Percentiles rank a stretch among this genome's conserved stretches.
phyloP scores from a whole-genome alignment of 1,140 invertebrate species.

The Bombus terrestris region DNA sequence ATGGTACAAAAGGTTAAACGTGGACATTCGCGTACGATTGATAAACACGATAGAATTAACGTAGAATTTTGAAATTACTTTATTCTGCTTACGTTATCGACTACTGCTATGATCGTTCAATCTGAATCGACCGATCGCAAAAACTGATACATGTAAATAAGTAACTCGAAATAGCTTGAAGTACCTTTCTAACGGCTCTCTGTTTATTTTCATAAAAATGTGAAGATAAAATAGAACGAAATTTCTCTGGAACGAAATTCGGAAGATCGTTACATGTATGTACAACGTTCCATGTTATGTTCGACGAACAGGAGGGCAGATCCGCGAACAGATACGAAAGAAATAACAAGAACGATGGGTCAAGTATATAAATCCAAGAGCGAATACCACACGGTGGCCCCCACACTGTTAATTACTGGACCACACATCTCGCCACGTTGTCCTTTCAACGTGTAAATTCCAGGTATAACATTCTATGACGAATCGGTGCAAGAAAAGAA shows the following conservation, averaged over 20 bases:
- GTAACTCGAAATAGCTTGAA: background rate
- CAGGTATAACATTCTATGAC: slow-evolving; percentile 82
- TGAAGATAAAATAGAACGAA: background rate
- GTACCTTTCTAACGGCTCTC: background rate
- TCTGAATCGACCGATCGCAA: too few species aligned
- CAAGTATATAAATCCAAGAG: slow-evolving; percentile 50
- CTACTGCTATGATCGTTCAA: too few species aligned
- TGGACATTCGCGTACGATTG: too few species aligned
- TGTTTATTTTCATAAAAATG: background rate
- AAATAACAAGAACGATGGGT: slow-evolving; percentile 30
- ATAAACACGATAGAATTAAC: too few species aligned
- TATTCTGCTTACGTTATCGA: too few species aligned
- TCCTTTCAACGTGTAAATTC: slow-evolving; percentile 74
- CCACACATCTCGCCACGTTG: slow-evolving; percentile 77
- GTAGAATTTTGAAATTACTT: too few species aligned
- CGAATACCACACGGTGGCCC: slow-evolving; percentile 39
- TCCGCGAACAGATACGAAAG: slow-evolving; percentile 6
- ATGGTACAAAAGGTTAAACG: background rate
- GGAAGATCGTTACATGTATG: background rate
- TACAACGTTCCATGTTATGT: background rate
- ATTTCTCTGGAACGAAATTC: background rate
- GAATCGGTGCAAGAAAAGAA: slow-evolving; percentile 74
- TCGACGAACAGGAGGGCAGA: background rate
- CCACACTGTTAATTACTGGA: slow-evolving; percentile 65
- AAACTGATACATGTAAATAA: too few species aligned